Percentiles rank a stretch among this genome's conserved stretches.
These are phyloP conservation scores for Apteryx owenii DNA, from an alignment of 2,113 vertebrate species.

Conservation along the genomic window DNA sequence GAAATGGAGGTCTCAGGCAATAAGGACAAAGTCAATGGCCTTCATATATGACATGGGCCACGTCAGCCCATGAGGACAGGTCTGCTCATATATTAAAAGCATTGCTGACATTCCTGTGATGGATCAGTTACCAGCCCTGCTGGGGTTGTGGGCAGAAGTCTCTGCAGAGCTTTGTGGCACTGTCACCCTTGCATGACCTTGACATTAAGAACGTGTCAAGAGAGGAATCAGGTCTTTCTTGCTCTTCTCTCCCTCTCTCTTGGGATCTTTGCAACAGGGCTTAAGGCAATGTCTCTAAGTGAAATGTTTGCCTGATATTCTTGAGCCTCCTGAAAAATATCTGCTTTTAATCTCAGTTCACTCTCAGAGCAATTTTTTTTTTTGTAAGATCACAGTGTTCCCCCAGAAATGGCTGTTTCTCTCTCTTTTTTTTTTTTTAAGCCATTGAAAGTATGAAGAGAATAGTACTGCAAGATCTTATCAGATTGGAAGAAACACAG, in stretches of 20 bases:
- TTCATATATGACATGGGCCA: constrained; percentile 43
- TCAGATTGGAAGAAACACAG: background rate
- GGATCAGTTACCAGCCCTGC: background rate
- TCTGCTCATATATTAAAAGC: background rate
- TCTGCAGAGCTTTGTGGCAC: background rate
- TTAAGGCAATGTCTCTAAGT: background rate
- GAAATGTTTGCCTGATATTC: constrained; percentile 15
- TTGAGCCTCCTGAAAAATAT: constrained; percentile 5
- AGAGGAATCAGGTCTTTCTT: constrained; percentile 43
- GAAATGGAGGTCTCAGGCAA: constrained; percentile 71
- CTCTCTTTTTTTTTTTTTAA: background rate
- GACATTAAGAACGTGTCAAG: background rate
- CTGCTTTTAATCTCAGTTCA: background rate
- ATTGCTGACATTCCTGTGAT: background rate
- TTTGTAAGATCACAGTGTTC: background rate
- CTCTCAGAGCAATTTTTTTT: background rate
- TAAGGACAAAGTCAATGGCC: constrained; percentile 55
- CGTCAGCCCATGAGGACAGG: background rate
- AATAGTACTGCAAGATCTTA: background rate
- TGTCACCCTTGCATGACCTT: background rate
- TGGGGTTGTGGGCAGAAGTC: background rate
- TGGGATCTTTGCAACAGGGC: background rate
- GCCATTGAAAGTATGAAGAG: background rate
- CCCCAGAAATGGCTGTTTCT: background rate
- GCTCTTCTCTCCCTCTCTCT: background rate